These are phyloP conservation scores for Melanotaenia boesemani DNA, from an alignment of 2,797 vertebrate genomes.

Conservation along the genomic window DNA sequence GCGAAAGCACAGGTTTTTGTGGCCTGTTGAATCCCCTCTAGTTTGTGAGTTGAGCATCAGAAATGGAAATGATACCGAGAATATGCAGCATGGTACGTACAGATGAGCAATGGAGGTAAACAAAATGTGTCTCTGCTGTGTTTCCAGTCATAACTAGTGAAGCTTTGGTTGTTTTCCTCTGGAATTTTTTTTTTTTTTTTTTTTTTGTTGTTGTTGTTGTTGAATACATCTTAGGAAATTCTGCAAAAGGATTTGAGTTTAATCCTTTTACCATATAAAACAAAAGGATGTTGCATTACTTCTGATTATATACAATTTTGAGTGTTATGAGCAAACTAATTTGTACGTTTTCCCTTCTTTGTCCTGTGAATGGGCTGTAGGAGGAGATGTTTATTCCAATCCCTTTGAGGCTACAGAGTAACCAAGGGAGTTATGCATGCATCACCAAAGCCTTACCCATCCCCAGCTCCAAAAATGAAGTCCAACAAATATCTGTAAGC, in stretches of 20 bases:
- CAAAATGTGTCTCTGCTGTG: slow-evolving; percentile 36
- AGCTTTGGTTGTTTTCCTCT: slow-evolving; percentile 35
- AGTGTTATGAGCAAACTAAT: not conserved
- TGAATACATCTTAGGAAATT: no score
- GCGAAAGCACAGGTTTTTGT: slow-evolving; percentile 47
- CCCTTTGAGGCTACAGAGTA: slow-evolving; percentile 72
- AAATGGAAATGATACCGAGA: slow-evolving; percentile 54
- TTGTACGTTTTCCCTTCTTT: not conserved
- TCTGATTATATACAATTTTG: not conserved
- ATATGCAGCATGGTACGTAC: slow-evolving; percentile 40
- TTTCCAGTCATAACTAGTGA: slow-evolving; percentile 22
- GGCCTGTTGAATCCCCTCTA: slow-evolving; percentile 60
- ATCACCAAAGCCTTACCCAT: slow-evolving; percentile 77
- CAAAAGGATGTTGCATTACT: not conserved
- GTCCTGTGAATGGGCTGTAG: slow-evolving; percentile 48
- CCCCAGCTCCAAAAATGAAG: slow-evolving; percentile 80
- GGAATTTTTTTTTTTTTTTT: no score
- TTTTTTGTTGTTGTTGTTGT: no score
- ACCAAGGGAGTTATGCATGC: slow-evolving; percentile 72
- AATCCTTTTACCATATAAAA: not conserved
- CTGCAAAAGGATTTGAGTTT: not conserved
- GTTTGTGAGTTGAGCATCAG: slow-evolving; percentile 41
- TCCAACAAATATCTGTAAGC: slow-evolving; percentile 83
- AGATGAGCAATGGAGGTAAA: slow-evolving; percentile 51
- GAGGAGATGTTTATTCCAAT: slow-evolving; percentile 82